Percentiles rank a stretch among this genome's conserved stretches.
phyloP scores from a whole-genome alignment of 2,113 vertebrate genomes.

The Azemiops feae region DNA sequence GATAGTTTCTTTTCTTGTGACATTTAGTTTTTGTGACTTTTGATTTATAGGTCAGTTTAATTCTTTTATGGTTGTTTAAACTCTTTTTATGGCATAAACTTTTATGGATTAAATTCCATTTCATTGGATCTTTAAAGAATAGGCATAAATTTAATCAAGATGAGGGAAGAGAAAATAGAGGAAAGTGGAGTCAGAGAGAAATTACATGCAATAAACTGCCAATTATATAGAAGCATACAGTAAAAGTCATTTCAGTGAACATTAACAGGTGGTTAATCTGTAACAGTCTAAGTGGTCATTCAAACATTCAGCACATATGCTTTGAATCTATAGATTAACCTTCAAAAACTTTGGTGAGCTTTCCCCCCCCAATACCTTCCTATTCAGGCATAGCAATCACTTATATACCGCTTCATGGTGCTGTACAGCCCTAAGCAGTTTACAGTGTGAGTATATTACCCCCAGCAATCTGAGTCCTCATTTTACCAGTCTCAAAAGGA shows the following conservation, averaged over 20 bases:
- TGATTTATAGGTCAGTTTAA: not conserved
- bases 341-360: not conserved
- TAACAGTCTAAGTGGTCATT: not conserved
- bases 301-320: not conserved
- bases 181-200: not conserved
- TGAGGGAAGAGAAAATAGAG: not conserved
- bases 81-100: not conserved
- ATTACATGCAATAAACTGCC: not conserved
- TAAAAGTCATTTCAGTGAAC: not conserved
- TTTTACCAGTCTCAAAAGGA: not conserved
- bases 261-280: not conserved
- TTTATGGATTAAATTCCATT: not conserved
- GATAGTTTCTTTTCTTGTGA: not conserved
- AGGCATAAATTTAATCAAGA: not conserved
- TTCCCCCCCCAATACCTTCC: not conserved
- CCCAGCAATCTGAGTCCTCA: not conserved
- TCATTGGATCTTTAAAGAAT: not conserved
- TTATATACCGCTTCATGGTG: not conserved
- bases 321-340: not conserved
- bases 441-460: not conserved
- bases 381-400: not conserved
- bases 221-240: not conserved
- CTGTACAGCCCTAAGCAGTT: not conserved
- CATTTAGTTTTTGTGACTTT: not conserved
- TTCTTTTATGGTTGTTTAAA: not conserved